Evolutionary conservation across 2,888 invertebrate genomes (phyloP).

Genomic region (Drosophila basisetae): DNA sequence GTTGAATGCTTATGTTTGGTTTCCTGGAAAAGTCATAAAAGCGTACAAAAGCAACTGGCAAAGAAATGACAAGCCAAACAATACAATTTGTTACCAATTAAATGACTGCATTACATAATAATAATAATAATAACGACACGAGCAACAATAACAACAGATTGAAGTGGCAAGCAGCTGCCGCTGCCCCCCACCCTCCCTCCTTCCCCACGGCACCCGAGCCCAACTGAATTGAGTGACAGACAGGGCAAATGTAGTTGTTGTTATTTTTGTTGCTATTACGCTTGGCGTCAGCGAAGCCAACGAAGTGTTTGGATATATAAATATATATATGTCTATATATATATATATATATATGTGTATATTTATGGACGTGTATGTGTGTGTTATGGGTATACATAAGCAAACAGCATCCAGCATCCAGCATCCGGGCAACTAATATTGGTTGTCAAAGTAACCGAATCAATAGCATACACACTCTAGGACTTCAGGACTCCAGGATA

Average conservation of each 20-base stretch:
- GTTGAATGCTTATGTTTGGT: slow-evolving; percentile 53
- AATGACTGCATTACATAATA: slow-evolving; percentile 78
- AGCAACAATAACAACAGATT: slow-evolving; percentile 41
- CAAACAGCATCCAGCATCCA: slow-evolving; percentile 57
- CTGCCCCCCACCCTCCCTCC: background rate
- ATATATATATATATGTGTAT: background rate
- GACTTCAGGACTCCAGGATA: background rate
- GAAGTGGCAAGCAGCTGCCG: slow-evolving; percentile 45
- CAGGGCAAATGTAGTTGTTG: slow-evolving; percentile 47
- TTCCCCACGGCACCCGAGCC: background rate
- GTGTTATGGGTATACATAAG: slow-evolving; percentile 50
- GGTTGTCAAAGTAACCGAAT: slow-evolving; percentile 75
- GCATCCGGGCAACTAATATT: slow-evolving; percentile 54
- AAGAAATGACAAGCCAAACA: slow-evolving; percentile 67
- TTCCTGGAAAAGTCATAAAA: slow-evolving; percentile 75
- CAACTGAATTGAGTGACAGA: slow-evolving; percentile 65
- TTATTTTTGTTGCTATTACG: slow-evolving; percentile 37
- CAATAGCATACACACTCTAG: slow-evolving; percentile 53
- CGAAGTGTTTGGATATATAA: slow-evolving; percentile 46
- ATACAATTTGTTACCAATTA: slow-evolving; percentile 81
- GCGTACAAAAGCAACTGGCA: slow-evolving; percentile 58
- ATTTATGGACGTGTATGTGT: slow-evolving; percentile 8
- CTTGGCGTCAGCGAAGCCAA: slow-evolving; percentile 68
- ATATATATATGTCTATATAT: background rate
- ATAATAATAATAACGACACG: slow-evolving; percentile 49